phyloP scores from a whole-genome alignment of 2,113 vertebrate species.

The Chloebia gouldiae region DNA sequence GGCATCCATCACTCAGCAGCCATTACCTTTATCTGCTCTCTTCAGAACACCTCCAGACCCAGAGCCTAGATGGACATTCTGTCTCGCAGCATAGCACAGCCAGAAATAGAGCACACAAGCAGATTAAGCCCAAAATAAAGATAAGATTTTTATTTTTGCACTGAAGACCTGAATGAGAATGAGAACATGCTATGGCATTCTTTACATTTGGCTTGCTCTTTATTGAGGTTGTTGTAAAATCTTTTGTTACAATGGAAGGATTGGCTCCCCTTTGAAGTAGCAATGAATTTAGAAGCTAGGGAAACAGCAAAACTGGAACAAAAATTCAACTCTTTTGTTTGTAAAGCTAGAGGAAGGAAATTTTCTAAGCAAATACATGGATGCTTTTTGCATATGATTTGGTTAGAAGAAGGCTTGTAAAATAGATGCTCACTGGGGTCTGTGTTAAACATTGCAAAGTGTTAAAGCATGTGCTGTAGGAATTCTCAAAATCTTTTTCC shows the following conservation, averaged over 20 bases:
- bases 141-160: background rate
- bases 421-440: background rate
- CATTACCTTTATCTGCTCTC: constrained; percentile 29
- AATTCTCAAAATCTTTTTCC: background rate
- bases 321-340: background rate
- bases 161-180: background rate
- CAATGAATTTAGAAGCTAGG: background rate
- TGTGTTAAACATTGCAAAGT: background rate
- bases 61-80: background rate
- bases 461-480: background rate
- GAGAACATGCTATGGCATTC: background rate
- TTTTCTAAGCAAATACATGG: background rate
- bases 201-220: background rate
- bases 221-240: background rate
- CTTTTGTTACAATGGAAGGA: background rate
- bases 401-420: background rate
- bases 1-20: constrained; percentile 29
- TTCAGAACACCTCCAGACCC: background rate
- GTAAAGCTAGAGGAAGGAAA: background rate
- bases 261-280: background rate
- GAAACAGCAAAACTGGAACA: background rate
- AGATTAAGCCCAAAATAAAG: constrained; percentile 12
- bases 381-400: background rate
- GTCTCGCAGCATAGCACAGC: background rate
- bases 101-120: constrained; percentile 26